Conservation (phyloP, 2,797 vertebrate species). For the Intellagama lesueurii region DNA sequence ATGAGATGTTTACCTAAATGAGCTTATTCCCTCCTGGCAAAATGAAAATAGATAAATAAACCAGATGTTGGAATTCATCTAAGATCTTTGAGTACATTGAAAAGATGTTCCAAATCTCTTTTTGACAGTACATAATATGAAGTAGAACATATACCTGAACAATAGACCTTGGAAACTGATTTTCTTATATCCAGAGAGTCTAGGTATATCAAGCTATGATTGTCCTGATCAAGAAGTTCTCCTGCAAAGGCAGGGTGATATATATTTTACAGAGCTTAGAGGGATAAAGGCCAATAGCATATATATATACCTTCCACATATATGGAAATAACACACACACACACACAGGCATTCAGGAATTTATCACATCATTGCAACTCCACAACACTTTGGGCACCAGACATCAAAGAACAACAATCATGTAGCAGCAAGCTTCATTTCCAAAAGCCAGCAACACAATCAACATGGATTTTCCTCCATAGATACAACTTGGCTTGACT, state of each 20-base stretch:
- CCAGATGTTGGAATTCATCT: conserved; percentile 46
- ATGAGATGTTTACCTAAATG: conserved; percentile 51
- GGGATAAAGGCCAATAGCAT: too few relatives aligned
- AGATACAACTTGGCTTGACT: too few relatives aligned
- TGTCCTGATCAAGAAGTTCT: background rate
- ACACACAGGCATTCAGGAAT: too few relatives aligned
- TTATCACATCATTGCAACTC: too few relatives aligned
- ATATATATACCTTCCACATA: too few relatives aligned
- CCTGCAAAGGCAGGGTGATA: background rate
- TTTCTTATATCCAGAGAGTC: background rate
- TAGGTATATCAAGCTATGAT: background rate
- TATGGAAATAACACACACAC: too few relatives aligned
- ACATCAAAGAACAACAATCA: too few relatives aligned
- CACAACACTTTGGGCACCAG: too few relatives aligned
- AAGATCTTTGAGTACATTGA: conserved; percentile 11
- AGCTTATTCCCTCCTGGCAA: conserved; percentile 43
- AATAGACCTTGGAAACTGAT: background rate
- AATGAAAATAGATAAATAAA: conserved; percentile 49
- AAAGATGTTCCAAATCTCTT: background rate
- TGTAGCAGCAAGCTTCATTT: too few relatives aligned
- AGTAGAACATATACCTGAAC: background rate
- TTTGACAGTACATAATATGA: conserved; percentile 18
- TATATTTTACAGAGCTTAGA: background rate
- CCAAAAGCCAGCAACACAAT: too few relatives aligned
- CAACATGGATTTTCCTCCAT: too few relatives aligned